Percentiles rank a stretch among this genome's conserved stretches.
Conservation (phyloP, 2,113 vertebrate genomes). For the Neogale vison region DNA sequence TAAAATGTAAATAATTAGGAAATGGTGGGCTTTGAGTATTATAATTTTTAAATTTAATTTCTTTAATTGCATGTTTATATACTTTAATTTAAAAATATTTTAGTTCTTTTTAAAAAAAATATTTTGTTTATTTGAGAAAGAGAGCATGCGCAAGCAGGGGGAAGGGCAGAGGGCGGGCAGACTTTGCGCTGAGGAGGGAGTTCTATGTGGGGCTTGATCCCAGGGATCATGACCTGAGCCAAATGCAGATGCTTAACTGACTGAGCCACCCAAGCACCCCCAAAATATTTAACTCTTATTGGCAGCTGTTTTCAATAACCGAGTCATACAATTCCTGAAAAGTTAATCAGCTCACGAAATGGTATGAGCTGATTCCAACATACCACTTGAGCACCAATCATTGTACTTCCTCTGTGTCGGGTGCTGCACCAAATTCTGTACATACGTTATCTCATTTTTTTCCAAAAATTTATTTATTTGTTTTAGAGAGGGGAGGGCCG, state of each 20-base stretch:
- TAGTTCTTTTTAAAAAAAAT: background rate
- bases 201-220: fast-evolving
- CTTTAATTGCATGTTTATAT: background rate
- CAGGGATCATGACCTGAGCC: background rate
- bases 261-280: background rate
- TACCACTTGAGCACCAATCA: background rate
- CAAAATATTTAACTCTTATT: background rate
- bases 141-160: background rate
- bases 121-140: background rate
- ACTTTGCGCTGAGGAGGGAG: background rate
- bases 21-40: background rate
- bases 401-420: background rate
- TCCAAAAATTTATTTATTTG: background rate
- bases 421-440: background rate
- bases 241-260: background rate
- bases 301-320: background rate
- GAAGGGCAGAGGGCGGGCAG: background rate
- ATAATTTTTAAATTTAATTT: background rate
- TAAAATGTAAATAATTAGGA: background rate
- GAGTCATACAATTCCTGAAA: background rate
- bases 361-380: background rate
- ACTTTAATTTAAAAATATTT: background rate
- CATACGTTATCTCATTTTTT: background rate
- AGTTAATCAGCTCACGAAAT: background rate
- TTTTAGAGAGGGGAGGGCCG: background rate